Conservation (phyloP, 2,888 invertebrate species). For the Hypolimnas misippus region DNA sequence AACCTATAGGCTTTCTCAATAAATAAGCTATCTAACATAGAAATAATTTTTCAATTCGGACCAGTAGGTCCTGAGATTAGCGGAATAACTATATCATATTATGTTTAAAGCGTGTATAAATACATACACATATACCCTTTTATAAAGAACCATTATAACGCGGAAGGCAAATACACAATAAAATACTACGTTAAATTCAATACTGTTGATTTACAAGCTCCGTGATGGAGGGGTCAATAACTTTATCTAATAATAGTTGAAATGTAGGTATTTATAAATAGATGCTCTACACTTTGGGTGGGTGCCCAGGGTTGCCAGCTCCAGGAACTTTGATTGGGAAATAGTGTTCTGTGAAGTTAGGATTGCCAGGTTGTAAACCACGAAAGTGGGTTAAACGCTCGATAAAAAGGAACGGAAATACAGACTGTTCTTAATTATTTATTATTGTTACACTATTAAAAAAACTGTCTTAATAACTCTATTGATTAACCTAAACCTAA, state of each 20-base stretch:
- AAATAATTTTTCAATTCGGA: too few species aligned
- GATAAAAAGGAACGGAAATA: too few species aligned
- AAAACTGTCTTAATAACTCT: too few species aligned
- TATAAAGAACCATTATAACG: conserved; percentile 12
- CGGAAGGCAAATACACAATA: conserved; percentile 28
- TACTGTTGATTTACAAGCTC: conserved; percentile 27
- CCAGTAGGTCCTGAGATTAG: too few species aligned
- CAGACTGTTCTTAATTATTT: not conserved
- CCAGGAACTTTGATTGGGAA: conserved; percentile 1
- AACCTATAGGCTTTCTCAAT: too few species aligned
- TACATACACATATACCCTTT: too few species aligned
- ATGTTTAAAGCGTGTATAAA: too few species aligned
- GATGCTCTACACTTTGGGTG: conserved; percentile 23
- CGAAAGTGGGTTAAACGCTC: too few species aligned
- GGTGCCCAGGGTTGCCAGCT: conserved; percentile 32
- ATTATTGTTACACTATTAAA: too few species aligned
- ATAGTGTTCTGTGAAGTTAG: not conserved
- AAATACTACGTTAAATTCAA: conserved; percentile 29
- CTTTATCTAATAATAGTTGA: conserved; percentile 38
- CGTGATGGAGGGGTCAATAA: conserved; percentile 32
- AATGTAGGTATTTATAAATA: conserved; percentile 41
- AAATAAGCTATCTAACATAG: too few species aligned
- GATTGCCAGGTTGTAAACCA: not conserved
- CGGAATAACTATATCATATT: too few species aligned
- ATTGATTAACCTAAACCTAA: too few species aligned